Base-by-base conservation (phyloP, 2,888 invertebrate species). In the Erebia aethiops region DNA sequence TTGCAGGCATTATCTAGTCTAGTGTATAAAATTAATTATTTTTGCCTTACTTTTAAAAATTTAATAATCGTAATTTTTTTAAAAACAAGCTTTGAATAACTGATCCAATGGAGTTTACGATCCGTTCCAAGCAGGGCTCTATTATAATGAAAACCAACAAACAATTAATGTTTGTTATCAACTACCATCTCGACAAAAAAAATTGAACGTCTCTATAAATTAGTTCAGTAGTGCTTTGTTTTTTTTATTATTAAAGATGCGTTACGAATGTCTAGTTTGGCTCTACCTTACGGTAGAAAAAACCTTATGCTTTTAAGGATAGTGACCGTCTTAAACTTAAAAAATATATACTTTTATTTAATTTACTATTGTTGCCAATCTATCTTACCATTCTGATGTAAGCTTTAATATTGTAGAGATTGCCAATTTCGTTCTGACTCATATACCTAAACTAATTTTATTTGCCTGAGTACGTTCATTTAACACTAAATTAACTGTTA, bases 251-350 rank as follows among this genome's bases (percentile, higher is more conserved):
- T 16, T 1, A 52, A n/a, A 9, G 2, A 9, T 1, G 10, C 60
- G 5, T 43, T 18, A 10, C 41, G 41, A 60, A 41, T 60, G 41
- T 16, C 43, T 10, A 60, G 60, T 16, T 11, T 60, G 60, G 16
- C 16, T 43, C 60, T 41, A 60, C 16, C 60, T 60, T 60, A 60
- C n/a, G 10, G n/a, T 11, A 43, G 10, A 43, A 16, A 43, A 41
- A 58, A n/a, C 41, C 41, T 58, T 58, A 58, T 11, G 16, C 60
- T 41, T 60, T 43, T 60, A 60, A 43, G 43, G 60, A 43, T 43
- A 60, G 8, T 60, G 43, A 18, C 43, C 60, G 43, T 43, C 16
- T 60, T 43, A 43, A 10, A 46, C 11, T 46, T 46, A 13, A 43
- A 60, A 60, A n/a, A 16, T 43, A 0, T 43, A 43, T 4, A 58